A percentile compares a stretch with the other conserved stretches of the same genome.
Evolutionary conservation across 2,113 vertebrate genomes (phyloP).

Genomic region (Acrocephalus arundinaceus): DNA sequence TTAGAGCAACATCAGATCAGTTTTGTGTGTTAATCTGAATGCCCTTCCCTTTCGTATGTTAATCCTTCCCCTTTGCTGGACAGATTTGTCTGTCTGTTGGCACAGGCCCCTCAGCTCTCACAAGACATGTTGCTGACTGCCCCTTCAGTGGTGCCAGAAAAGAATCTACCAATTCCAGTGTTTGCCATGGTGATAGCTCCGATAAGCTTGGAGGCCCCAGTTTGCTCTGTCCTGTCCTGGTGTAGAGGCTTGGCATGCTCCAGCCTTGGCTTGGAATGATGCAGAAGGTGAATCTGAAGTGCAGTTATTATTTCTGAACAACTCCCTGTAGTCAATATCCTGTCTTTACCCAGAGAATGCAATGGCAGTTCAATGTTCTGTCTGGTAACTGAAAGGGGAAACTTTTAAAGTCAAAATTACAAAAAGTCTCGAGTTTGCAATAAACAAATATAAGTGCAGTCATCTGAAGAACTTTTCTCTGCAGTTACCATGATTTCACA

Average conservation of each 20-base stretch:
- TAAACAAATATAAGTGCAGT: not conserved
- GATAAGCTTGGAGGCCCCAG: not conserved
- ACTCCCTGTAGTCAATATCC: not conserved
- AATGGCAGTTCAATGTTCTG: not conserved
- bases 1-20: not conserved
- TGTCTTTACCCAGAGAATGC: not conserved
- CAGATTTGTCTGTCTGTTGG: not conserved
- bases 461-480: not conserved
- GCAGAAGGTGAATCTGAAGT: not conserved
- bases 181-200: not conserved
- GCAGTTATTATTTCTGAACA: not conserved
- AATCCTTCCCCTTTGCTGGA: not conserved
- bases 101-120: not conserved
- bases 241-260: not conserved
- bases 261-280: not conserved
- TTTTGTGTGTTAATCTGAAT: not conserved
- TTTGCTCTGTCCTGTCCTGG: not conserved
- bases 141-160: not conserved
- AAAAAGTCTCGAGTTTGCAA: not conserved
- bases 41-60: not conserved
- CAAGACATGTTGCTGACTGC: not conserved
- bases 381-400: not conserved
- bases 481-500: not conserved
- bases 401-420: not conserved
- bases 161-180: not conserved